Conservation (phyloP, 2,113 vertebrate genomes). For the Sinocyclocheilus maitianheensis region DNA sequence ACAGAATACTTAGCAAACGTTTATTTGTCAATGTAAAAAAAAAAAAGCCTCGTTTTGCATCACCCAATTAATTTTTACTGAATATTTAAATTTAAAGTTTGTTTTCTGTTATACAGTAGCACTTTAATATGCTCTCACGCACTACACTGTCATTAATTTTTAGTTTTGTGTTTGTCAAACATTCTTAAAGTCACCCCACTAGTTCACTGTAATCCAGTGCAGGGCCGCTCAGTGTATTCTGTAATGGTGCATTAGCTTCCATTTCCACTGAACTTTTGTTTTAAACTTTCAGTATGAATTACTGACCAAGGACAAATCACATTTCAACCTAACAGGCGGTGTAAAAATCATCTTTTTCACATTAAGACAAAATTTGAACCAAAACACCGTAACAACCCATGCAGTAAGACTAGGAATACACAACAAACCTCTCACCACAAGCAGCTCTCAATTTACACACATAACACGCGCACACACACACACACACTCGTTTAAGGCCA, state of each 20-base stretch:
- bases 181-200: neutral
- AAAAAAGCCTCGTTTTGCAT: neutral
- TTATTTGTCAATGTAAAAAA: neutral
- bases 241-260: neutral
- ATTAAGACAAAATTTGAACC: neutral
- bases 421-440: conserved; percentile 3
- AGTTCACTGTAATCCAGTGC: too few relatives aligned
- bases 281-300: neutral
- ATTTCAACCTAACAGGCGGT: neutral
- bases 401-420: neutral
- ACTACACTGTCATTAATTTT: neutral
- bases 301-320: neutral
- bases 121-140: neutral
- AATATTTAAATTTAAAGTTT: neutral
- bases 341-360: neutral
- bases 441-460: neutral
- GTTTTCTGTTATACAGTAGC: neutral
- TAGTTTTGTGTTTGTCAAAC: neutral
- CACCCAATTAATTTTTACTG: neutral
- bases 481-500: conserved; percentile 1
- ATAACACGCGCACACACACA: neutral
- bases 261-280: neutral
- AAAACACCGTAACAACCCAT: neutral
- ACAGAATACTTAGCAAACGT: neutral
- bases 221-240: neutral